These are phyloP conservation scores for Trypoxylon attenuatum DNA, from an alignment of 2,888 invertebrate genomes.

Conservation along the genomic window DNA sequence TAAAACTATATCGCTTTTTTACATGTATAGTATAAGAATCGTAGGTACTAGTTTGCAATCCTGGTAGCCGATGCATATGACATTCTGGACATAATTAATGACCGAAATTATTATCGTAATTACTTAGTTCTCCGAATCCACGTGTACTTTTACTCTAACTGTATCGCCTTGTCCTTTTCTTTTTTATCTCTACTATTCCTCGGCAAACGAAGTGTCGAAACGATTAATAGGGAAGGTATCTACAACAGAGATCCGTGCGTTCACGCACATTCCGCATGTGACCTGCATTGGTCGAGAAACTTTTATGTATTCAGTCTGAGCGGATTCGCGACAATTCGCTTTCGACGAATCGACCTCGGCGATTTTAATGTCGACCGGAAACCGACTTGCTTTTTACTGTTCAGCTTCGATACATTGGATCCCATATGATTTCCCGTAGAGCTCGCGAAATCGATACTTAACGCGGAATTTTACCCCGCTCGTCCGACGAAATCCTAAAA, in stretches of 20 bases:
- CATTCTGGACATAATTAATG: slow-evolving; percentile 52
- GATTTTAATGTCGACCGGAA: not conserved
- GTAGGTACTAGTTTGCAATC: slow-evolving; percentile 68
- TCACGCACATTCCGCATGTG: not conserved
- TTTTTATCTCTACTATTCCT: not conserved
- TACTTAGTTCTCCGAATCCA: slow-evolving; percentile 38
- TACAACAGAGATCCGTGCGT: not conserved
- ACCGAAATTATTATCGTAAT: not conserved
- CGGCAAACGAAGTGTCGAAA: not conserved
- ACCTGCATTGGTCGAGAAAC: not conserved
- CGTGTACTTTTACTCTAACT: slow-evolving; percentile 13
- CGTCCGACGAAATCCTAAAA: too few species aligned
- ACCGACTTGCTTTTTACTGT: not conserved
- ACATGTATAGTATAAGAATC: slow-evolving; percentile 65
- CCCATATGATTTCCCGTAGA: not conserved
- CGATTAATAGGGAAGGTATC: not conserved
- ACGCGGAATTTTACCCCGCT: too few species aligned
- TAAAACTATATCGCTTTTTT: slow-evolving; percentile 47
- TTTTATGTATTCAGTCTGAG: not conserved
- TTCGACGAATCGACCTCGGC: not conserved
- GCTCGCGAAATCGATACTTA: too few species aligned
- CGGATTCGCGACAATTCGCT: not conserved
- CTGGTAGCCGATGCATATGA: slow-evolving; percentile 67
- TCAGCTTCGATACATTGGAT: not conserved
- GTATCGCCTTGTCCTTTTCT: slow-evolving; percentile 1